Base-by-base conservation (phyloP, 2,113 vertebrate genomes). In the Cinclus cinclus region DNA sequence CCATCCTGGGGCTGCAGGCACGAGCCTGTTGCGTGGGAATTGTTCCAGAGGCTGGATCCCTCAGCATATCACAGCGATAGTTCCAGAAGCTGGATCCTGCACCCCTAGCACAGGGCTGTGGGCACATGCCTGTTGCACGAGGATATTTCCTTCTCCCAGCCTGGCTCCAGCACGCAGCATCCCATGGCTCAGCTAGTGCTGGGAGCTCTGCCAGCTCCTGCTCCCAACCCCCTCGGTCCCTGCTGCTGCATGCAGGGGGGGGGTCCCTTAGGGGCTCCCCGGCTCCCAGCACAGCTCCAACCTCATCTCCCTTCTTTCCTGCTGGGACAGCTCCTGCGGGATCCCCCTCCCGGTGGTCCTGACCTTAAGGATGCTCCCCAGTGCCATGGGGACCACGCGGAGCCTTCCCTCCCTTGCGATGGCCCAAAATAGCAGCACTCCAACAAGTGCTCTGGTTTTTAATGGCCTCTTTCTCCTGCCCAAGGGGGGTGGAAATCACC, bases 371-470 rank as follows among this genome's bases (percentile, higher is more conserved):
- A 85, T 96, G 85, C 75, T 93, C 85, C 81, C 44, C 1, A 28
- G 15, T 0, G 0, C 53, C 35, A 0, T 0, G 41, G 83, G 91
- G 84, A 53, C 69, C 25, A 1, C 10, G 22, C 5, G 0, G 53
- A 23, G 3, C 39, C 44, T 58, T 69, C 90, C 74, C 74, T 77
- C 68, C 35, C 50, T 50, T 39, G 15, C 9, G 0, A 1, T 0
- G 3, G 87, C 95, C 82, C 67, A 16, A 96, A 96, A 96, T 96
- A 96, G 96, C 90, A 49, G 62, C 18, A 1, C 68, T 90, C 85
- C 42, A 80, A 90, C 92, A 94, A 95, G 92, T 93, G 96, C 63
- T 96, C 90, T 92, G 88, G 63, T 94, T 95, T 92, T 94, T 91
- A 92, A 95, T 87, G 91, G 79, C 82, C 94, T 76, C 46, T 85